These are phyloP conservation scores for Platyura marginata DNA, from an alignment of 1,140 invertebrate genomes.

Conservation along the genomic window DNA sequence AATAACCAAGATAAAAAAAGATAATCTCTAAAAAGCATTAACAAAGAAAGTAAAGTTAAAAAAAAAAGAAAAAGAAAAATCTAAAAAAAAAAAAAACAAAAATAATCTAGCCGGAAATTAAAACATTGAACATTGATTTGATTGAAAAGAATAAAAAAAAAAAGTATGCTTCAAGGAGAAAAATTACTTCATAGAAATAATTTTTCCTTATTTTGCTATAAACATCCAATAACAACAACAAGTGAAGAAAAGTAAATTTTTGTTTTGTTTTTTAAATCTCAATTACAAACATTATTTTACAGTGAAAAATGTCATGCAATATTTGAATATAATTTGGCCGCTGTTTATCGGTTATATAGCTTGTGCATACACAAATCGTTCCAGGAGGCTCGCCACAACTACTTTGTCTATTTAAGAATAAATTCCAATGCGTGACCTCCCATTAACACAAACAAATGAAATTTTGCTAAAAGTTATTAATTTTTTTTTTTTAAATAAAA, in stretches of 20 bases:
- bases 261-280: too few species aligned
- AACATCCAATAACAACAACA: neutral
- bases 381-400: neutral
- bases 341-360: neutral
- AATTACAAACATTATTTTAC: too few species aligned
- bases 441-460: too few species aligned
- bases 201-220: too few species aligned
- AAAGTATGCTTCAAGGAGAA: neutral
- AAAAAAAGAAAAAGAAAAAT: neutral
- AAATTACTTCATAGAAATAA: too few species aligned
- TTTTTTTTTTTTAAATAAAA: too few species aligned
- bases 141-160: neutral
- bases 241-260: neutral
- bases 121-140: neutral
- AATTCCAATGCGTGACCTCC: neutral
- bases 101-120: too few species aligned
- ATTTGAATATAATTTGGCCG: too few species aligned
- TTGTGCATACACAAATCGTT: slow-evolving; percentile 1
- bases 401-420: neutral
- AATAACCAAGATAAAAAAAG: too few species aligned
- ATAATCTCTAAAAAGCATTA: too few species aligned
- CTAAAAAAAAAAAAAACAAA: neutral
- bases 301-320: too few species aligned
- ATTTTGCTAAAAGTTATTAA: too few species aligned
- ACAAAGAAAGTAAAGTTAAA: neutral